A percentile compares a stretch with the other conserved stretches of the same genome.
phyloP scores from a whole-genome alignment of 1,140 invertebrate species.

The Eufriesea mexicana region DNA sequence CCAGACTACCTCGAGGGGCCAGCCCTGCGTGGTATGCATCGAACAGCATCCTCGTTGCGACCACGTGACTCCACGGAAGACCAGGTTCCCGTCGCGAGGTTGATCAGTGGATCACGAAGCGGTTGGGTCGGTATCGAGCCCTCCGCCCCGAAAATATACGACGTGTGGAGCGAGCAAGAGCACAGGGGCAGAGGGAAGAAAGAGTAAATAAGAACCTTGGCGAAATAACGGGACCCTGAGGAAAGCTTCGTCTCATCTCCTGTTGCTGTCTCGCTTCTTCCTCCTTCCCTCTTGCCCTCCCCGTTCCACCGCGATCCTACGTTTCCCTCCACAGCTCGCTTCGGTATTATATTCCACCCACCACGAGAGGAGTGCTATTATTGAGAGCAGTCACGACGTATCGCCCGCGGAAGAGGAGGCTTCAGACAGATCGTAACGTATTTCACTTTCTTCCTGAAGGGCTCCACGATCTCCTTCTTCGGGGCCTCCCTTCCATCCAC shows the following conservation, averaged over 20 bases:
- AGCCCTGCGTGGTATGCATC: neutral
- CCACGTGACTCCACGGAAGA: constrained; percentile 16
- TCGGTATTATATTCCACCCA: constrained; percentile 76
- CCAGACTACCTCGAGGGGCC: neutral
- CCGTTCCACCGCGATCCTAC: constrained; percentile 7
- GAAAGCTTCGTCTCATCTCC: constrained; percentile 64
- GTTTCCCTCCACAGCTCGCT: constrained; percentile 54
- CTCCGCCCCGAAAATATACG: constrained; percentile 63
- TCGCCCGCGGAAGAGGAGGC: constrained; percentile 73
- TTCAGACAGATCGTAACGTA: constrained; percentile 75
- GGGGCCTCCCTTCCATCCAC: neutral
- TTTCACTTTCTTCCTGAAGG: constrained; percentile 79
- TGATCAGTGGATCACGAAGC: constrained; percentile 60
- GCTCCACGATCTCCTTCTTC: constrained; percentile 58
- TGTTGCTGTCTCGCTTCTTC: constrained; percentile 33
- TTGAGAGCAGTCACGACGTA: constrained; percentile 78
- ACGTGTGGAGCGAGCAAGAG: constrained; percentile 50
- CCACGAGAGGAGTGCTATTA: constrained; percentile 77
- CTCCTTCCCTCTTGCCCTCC: neutral
- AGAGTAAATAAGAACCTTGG: constrained; percentile 71
- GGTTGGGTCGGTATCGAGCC: constrained; percentile 47
- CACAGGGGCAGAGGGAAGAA: constrained; percentile 39
- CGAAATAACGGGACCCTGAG: constrained; percentile 61
- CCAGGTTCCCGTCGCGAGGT: constrained; percentile 31
- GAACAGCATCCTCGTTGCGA: neutral